phyloP scores from a whole-genome alignment of 2,113 vertebrate species.

The Perccottus glenii region DNA sequence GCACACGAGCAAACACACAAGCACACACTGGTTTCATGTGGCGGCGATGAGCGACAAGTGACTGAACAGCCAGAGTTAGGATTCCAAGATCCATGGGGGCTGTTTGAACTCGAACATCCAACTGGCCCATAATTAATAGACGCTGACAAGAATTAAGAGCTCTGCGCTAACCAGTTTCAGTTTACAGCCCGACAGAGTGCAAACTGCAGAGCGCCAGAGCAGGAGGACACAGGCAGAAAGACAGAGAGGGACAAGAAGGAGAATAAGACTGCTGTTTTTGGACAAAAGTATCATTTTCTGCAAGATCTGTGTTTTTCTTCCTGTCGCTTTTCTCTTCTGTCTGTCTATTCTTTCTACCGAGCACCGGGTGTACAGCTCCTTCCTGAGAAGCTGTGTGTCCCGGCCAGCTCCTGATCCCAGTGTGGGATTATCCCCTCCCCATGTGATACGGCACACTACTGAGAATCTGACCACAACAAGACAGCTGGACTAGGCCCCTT shows the following conservation, averaged over 20 bases:
- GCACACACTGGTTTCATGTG: slow-evolving; percentile 49
- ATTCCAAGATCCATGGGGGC: slow-evolving; percentile 72
- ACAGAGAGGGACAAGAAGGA: slow-evolving; percentile 5
- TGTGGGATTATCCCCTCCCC: slow-evolving; percentile 65
- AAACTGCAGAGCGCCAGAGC: slow-evolving; percentile 35
- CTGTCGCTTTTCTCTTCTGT: slow-evolving; percentile 16
- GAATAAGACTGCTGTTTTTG: slow-evolving; percentile 47
- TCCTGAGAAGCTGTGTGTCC: slow-evolving; percentile 38
- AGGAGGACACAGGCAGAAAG: slow-evolving; percentile 32
- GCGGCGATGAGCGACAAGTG: slow-evolving; percentile 60
- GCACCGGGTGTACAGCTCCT: slow-evolving; percentile 48
- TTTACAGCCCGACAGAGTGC: slow-evolving; percentile 62
- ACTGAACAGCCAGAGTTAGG: slow-evolving; percentile 65
- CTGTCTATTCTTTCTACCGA: slow-evolving; percentile 22
- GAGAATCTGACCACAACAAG: slow-evolving; percentile 75
- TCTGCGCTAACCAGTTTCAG: slow-evolving; percentile 73
- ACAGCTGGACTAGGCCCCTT: slow-evolving; percentile 71
- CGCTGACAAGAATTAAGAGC: slow-evolving; percentile 81
- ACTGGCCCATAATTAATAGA: slow-evolving; percentile 80
- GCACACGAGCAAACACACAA: slow-evolving; percentile 4
- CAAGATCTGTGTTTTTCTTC: slow-evolving; percentile 36
- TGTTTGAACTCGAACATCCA: slow-evolving; percentile 78
- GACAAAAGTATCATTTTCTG: slow-evolving; percentile 50
- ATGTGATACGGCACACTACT: slow-evolving; percentile 70
- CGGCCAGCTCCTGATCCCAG: slow-evolving; percentile 54